Base-by-base conservation (phyloP, 2,797 vertebrate species). In the Scomberomorus guttatus region DNA sequence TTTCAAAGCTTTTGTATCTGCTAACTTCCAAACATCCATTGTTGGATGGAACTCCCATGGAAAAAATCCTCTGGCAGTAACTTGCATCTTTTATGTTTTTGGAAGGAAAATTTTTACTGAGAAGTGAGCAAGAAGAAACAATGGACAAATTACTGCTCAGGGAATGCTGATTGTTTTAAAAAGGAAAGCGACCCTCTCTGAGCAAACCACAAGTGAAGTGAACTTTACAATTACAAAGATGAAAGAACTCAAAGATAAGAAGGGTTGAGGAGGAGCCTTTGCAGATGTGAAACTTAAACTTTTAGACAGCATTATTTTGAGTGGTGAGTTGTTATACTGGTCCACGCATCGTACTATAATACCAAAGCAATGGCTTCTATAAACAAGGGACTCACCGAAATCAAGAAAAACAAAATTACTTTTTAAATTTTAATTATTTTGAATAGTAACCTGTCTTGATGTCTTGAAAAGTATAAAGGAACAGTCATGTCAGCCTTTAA, bases 21-120 rank as follows among this genome's bases (percentile, higher is more conserved):
- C 24, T 32, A 32, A 50, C 46, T 64, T 52, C 52, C 51, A 64
- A 71, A 63, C 3, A 50, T 66, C 25, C 51, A 34, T 46, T 32
- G 65, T 42, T 75, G 60, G 63, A 54, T 15, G 39, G 13, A 11
- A 20, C 42, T 65, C 11, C 59, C 6, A 29, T 13, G 37, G 59
- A 67, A 24, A 39, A 24, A 75, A 51, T 39, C 13, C 22, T 25
- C 42, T 68, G 44, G 62, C 44, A 63, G 6, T 22, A 24, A 51
- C n/a, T 66, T 55, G 6, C 52, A 22, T 22, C 34, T 68, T 63
- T 58, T 29, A 10, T 48, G 50, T 68, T 42, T 60, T 20, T 62
- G 29, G 52, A 68, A 51, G 15, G 46, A 82, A 68, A 20, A 65
- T 9, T 25, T 69, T 25, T 51, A 69, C 20, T 25, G 67, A 24